Evolutionary conservation across 1,140 invertebrate genomes (phyloP).

Genomic region (Oedothorax gibbosus): DNA sequence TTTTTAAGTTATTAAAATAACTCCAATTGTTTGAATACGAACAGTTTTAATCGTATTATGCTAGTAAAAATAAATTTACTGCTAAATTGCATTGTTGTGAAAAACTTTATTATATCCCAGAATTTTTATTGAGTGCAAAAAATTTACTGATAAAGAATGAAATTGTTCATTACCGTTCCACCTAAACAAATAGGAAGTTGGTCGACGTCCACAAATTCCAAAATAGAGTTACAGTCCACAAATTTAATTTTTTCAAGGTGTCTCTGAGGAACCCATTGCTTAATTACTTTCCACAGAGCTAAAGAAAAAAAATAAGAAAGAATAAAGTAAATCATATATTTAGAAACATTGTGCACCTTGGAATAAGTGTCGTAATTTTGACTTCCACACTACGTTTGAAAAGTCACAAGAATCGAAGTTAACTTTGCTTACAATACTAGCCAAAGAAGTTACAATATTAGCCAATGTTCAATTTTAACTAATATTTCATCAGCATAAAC

Average conservation of each 20-base stretch:
- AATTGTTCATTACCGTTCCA: slow-evolving; percentile 6
- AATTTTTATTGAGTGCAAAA: neutral
- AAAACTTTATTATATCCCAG: too few species aligned
- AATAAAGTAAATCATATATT: neutral
- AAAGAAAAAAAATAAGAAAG: neutral
- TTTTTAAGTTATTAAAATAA: too few species aligned
- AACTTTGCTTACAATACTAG: neutral
- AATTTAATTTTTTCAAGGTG: slow-evolving; percentile 23
- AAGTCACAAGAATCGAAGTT: neutral
- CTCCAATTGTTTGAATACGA: too few species aligned
- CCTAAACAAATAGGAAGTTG: slow-evolving; percentile 22
- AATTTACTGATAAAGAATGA: neutral
- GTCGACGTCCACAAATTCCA: slow-evolving; percentile 2
- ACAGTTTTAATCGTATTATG: neutral
- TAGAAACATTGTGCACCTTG: neutral
- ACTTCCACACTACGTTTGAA: neutral
- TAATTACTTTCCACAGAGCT: slow-evolving; percentile 41
- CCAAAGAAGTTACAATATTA: neutral
- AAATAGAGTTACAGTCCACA: slow-evolving; percentile 6
- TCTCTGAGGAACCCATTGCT: slow-evolving; percentile 22
- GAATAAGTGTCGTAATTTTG: neutral
- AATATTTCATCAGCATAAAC: too few species aligned
- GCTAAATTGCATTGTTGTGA: neutral
- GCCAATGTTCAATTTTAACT: too few species aligned
- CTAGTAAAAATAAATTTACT: neutral